Base-by-base conservation (phyloP, 2,797 vertebrate genomes). In the Lacerta agilis region DNA sequence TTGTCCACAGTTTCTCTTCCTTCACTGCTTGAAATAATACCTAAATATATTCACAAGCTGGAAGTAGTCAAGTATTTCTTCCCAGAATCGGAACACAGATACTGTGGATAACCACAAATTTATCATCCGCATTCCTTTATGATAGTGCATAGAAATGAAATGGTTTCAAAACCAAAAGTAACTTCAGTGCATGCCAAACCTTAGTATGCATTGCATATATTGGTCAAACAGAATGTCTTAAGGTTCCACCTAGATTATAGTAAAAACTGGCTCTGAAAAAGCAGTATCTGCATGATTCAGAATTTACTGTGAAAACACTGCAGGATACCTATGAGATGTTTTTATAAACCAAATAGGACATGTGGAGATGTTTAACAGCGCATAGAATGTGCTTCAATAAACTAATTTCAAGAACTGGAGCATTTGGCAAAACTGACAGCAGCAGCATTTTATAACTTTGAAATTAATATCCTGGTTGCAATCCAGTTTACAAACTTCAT, bases 31-130 rank as follows among this genome's bases (percentile, higher is more conserved):
- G 93, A 93, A 90, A 85, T 86, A 94, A 61, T 29, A 61, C 94
- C 95, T 96, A 92, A 92, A 93, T 95, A 92, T 88, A 93, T 93
- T 94, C 92, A 93, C 92, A 96, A 64, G 13, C 86, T 88, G 80
- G 58, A 36, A 38, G 1, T 38, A 36, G 88, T 71, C 18, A 5
- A 90, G 78, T 91, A 94, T 94, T 90, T 87, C 92, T 91, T 95
- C 93, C 91, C 90, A 66, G 95, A 91, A 85, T 83, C 93, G 94
- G 38, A 82, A 3, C 75, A 88, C 89, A 87, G 94, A 89, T 91
- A 49, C 83, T 93, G 94, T 87, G 93, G 94, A 92, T 91, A 91
- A 84, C 94, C 85, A 0, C 91, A 29, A 80, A 83, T 79, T 75
- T 85, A 90, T 83, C 29, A 36, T 89, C 90, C 79, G 80, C 93